Conservation (phyloP, 1,140 invertebrate species). For the Drosophila insularis region DNA sequence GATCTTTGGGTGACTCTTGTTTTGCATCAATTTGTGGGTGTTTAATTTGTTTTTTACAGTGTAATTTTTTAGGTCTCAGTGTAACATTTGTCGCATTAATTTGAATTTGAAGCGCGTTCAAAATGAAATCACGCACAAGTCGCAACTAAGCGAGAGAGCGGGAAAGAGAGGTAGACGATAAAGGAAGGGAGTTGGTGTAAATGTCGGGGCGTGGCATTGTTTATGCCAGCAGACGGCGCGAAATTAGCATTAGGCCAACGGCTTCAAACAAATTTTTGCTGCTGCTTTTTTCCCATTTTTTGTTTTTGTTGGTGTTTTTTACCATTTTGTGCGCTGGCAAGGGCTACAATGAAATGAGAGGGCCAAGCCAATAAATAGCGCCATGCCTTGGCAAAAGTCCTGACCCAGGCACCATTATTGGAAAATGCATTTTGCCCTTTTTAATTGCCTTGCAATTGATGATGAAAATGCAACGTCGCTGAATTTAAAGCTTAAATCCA, state of each 20-base stretch:
- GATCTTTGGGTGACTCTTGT: too few species aligned
- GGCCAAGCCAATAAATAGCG: constrained; percentile 32
- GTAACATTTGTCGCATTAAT: constrained; percentile 69
- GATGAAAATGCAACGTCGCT: constrained; percentile 23
- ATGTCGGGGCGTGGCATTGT: constrained; percentile 37
- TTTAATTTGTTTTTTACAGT: not conserved
- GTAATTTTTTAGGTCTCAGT: constrained; percentile 1
- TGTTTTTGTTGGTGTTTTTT: constrained; percentile 8
- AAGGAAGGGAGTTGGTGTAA: too few species aligned
- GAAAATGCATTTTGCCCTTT: constrained; percentile 64
- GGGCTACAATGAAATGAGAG: not conserved
- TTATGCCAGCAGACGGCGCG: constrained; percentile 64
- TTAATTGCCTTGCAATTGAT: constrained; percentile 71
- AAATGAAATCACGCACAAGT: constrained; percentile 60
- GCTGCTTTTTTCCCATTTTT: not conserved
- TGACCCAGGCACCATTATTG: constrained; percentile 60
- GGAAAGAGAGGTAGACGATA: not conserved
- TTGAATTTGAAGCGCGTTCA: constrained; percentile 67
- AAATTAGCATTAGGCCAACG: constrained; percentile 69
- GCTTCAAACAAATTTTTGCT: constrained; percentile 59
- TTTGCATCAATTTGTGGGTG: not conserved
- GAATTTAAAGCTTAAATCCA: constrained; percentile 46
- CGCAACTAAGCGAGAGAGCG: not conserved
- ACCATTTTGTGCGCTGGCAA: not conserved
- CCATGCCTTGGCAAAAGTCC: not conserved